A percentile compares a stretch with the other conserved stretches of the same genome.
These are phyloP conservation scores for Megaustenia siamemsis DNA, from an alignment of 2,888 invertebrate genomes.

Conservation along the genomic window DNA sequence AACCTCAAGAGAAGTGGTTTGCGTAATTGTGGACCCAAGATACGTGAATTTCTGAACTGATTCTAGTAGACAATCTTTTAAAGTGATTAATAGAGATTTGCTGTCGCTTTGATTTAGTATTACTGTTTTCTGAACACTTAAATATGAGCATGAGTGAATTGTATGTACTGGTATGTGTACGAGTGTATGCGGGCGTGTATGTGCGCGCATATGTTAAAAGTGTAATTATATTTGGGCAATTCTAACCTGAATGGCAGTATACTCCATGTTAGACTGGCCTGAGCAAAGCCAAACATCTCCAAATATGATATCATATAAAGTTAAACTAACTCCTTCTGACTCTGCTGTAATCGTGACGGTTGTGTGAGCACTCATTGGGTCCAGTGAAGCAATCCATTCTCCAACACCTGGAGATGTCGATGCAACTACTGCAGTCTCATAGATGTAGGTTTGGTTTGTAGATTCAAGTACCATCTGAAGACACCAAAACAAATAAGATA, in stretches of 20 bases:
- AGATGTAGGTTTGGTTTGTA: not conserved
- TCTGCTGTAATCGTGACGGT: conserved; percentile 65
- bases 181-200: too few relatives aligned
- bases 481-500: not conserved
- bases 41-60: too few relatives aligned
- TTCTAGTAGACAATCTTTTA: too few relatives aligned
- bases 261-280: conserved; percentile 77
- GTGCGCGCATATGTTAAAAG: too few relatives aligned
- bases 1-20: too few relatives aligned
- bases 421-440: conserved; percentile 16
- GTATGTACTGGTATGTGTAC: too few relatives aligned
- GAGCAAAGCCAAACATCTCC: conserved; percentile 79
- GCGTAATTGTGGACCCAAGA: too few relatives aligned
- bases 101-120: too few relatives aligned
- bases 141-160: too few relatives aligned
- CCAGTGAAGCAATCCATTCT: conserved; percentile 65
- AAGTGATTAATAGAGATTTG: too few relatives aligned
- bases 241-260: conserved; percentile 59
- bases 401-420: conserved; percentile 44
- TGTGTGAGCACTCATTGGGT: conserved; percentile 57
- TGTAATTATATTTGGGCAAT: not conserved
- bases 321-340: conserved; percentile 60
- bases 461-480: not conserved
- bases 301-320: conserved; percentile 73
- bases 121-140: too few relatives aligned